These are phyloP conservation scores for Pangasius macronema DNA, from an alignment of 2,797 vertebrate genomes.

Conservation along the genomic window DNA sequence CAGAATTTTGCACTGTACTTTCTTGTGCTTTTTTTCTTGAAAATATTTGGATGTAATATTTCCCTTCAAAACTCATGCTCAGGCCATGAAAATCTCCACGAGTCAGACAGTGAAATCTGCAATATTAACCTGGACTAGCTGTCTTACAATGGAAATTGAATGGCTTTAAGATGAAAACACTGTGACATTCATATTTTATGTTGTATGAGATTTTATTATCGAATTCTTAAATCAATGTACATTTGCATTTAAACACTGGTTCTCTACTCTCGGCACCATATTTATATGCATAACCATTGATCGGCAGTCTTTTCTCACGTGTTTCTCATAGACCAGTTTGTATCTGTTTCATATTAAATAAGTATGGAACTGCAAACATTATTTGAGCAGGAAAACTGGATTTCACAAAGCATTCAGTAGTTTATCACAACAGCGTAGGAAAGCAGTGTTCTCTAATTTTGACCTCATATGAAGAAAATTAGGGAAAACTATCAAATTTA, in stretches of 20 bases:
- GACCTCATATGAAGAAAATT: not conserved
- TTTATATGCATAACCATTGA: conserved; percentile 30
- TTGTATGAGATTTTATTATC: conserved; percentile 11
- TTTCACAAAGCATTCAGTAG: not conserved
- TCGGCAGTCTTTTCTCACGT: conserved; percentile 2
- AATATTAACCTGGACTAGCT: not conserved
- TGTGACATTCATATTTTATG: conserved; percentile 8
- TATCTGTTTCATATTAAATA: conserved; percentile 2
- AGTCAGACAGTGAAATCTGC: not conserved
- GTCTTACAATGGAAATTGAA: not conserved
- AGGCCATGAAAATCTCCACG: not conserved
- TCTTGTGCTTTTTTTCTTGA: conserved; percentile 19
- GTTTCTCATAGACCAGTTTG: conserved; percentile 11
- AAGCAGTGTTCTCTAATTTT: not conserved
- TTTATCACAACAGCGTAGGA: not conserved
- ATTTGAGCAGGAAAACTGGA: not conserved
- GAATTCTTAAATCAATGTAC: conserved; percentile 9
- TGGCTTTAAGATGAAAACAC: not conserved
- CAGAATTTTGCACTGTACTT: conserved; percentile 14
- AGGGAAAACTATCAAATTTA: not conserved
- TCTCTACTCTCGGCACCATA: not conserved
- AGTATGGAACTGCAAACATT: not conserved
- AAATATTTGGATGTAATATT: not conserved
- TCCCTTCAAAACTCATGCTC: not conserved
- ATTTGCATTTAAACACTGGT: not conserved